Conservation (phyloP, 2,888 invertebrate genomes). For the Aphodius sticticus region DNA sequence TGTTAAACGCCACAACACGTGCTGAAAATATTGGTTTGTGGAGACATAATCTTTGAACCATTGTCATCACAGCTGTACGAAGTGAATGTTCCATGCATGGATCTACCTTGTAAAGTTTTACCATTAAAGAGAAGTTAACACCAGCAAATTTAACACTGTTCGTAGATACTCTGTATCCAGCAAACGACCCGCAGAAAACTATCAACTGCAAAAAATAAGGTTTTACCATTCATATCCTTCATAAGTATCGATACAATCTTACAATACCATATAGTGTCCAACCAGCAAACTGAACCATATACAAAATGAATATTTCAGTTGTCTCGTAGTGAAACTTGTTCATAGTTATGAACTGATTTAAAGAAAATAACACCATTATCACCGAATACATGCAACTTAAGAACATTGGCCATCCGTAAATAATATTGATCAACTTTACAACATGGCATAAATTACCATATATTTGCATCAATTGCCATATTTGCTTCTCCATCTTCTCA, state of each 20-base stretch:
- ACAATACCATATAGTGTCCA: background rate
- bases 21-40: background rate
- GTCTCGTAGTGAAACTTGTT: background rate
- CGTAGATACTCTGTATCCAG: background rate
- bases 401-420: background rate
- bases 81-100: background rate
- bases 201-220: background rate
- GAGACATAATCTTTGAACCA: background rate
- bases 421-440: background rate
- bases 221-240: background rate
- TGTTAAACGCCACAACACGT: background rate
- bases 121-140: background rate
- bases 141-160: background rate
- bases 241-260: background rate
- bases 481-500: background rate
- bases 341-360: background rate
- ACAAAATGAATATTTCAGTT: background rate
- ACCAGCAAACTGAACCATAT: background rate
- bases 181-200: background rate
- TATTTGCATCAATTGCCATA: background rate
- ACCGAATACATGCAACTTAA: background rate
- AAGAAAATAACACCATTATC: background rate
- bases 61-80: background rate
- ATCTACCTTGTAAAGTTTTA: background rate
- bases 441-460: background rate